A percentile compares a stretch with the other conserved stretches of the same genome.
Evolutionary conservation across 2,888 invertebrate genomes (phyloP).

Genomic region (Clitarchus hookeri): DNA sequence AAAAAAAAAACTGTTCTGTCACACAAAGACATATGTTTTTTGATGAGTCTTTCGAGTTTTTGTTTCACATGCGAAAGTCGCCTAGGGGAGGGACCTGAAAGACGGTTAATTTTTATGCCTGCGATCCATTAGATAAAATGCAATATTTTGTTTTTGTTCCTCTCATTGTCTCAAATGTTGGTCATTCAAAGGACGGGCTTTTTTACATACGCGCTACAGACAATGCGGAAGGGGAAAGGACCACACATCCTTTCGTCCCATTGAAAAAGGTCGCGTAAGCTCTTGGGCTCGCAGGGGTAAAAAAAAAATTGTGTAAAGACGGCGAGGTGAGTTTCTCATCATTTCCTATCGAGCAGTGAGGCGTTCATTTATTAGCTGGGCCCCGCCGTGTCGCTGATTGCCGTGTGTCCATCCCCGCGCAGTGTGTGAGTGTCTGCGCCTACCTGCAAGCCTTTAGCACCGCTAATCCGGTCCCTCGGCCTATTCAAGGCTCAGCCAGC

Average conservation of each 20-base stretch:
- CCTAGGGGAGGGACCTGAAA: neutral
- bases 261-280: neutral
- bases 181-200: neutral
- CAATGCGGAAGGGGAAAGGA: neutral
- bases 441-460: conserved; percentile 4
- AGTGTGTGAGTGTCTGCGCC: neutral
- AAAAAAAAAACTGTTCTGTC: neutral
- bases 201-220: neutral
- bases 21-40: neutral
- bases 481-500: neutral
- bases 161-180: neutral
- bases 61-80: neutral
- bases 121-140: neutral
- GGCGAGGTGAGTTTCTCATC: conserved; percentile 11
- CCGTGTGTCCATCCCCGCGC: neutral
- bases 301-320: neutral
- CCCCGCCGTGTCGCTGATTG: conserved; percentile 6
- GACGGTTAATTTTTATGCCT: conserved; percentile 8
- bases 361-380: conserved; percentile 20
- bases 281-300: neutral
- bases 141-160: neutral
- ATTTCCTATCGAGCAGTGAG: conserved; percentile 10
- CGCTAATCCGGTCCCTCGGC: conserved; percentile 10
- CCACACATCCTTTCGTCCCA: conserved; percentile 6
- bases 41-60: neutral